phyloP scores from a whole-genome alignment of 2,113 vertebrate genomes.

The Erythrolamprus reginae region DNA sequence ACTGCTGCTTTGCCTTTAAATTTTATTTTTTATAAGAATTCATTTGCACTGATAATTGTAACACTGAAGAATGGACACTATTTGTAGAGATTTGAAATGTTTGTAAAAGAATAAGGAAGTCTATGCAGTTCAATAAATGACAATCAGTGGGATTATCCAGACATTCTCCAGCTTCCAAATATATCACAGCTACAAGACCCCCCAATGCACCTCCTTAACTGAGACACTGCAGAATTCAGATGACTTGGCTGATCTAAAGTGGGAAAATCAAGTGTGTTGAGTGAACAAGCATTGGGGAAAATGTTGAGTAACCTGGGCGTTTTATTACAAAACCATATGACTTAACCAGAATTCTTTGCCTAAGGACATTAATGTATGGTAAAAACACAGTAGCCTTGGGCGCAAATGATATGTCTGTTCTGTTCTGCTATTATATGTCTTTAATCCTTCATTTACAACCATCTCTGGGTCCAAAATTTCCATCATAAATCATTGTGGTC shows the following conservation, averaged over 20 bases:
- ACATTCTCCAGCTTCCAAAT: background rate
- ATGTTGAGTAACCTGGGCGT: background rate
- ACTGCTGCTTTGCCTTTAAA: background rate
- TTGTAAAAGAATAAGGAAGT: background rate
- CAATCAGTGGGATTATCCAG: background rate
- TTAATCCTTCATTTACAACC: background rate
- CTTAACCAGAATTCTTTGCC: background rate
- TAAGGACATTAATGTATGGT: background rate
- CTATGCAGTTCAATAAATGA: background rate
- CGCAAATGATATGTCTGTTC: background rate
- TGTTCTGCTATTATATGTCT: background rate
- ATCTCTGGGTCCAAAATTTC: background rate
- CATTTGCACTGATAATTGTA: too few species aligned
- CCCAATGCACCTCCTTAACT: background rate
- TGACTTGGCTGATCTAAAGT: background rate
- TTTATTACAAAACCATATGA: background rate
- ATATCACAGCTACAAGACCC: background rate
- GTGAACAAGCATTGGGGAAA: background rate
- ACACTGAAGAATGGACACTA: background rate
- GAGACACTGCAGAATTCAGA: background rate
- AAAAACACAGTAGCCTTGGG: background rate
- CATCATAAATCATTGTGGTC: too few species aligned
- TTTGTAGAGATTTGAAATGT: background rate
- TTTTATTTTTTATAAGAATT: background rate
- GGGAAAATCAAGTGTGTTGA: background rate